Conservation (phyloP, 2,888 invertebrate species). For the Mamestra brassicae region DNA sequence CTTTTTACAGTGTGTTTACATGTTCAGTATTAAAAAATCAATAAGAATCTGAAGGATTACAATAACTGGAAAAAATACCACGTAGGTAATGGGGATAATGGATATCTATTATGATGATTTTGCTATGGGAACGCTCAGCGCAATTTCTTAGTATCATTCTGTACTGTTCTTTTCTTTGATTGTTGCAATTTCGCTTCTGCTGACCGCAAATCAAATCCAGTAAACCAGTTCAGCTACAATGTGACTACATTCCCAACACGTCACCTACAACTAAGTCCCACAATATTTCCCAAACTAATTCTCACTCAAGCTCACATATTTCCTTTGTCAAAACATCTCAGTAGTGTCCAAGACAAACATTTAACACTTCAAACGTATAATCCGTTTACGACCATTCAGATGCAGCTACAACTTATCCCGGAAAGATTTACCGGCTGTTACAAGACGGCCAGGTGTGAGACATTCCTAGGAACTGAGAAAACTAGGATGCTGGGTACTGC, state of each 20-base stretch:
- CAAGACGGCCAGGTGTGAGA: conserved; percentile 62
- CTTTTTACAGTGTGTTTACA: too few relatives aligned
- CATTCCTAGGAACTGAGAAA: conserved; percentile 58
- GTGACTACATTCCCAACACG: background rate
- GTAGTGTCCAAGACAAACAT: conserved; percentile 49
- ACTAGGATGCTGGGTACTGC: conserved; percentile 36
- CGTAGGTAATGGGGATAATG: too few relatives aligned
- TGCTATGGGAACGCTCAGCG: too few relatives aligned
- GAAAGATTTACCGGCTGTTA: conserved; percentile 57
- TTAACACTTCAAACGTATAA: conserved; percentile 58
- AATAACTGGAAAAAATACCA: background rate
- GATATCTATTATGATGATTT: too few relatives aligned
- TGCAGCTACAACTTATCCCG: conserved; percentile 52
- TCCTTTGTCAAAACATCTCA: conserved; percentile 53
- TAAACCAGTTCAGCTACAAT: background rate
- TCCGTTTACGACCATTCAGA: conserved; percentile 54
- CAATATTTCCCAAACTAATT: conserved; percentile 15
- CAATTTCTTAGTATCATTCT: too few relatives aligned
- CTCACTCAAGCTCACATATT: conserved; percentile 35
- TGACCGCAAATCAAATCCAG: background rate
- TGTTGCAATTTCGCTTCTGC: too few relatives aligned
- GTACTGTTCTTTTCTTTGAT: too few relatives aligned
- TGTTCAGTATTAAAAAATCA: too few relatives aligned
- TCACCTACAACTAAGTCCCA: background rate
- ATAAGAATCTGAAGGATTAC: too few relatives aligned